Conservation (phyloP, 2,113 vertebrate species). For the Xenopus laevis region DNA sequence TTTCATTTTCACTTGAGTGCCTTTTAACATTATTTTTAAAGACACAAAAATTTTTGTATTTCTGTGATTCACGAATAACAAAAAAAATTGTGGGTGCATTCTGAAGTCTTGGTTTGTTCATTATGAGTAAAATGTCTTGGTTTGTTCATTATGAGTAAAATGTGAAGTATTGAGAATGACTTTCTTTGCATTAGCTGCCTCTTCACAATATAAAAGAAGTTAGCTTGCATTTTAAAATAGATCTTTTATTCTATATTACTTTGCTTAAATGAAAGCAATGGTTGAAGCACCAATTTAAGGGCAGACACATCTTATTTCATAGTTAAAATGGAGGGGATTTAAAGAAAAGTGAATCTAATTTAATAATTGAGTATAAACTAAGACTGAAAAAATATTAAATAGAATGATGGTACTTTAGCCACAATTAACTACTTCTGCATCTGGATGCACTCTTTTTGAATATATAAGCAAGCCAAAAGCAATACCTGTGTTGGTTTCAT, state of each 20-base stretch:
- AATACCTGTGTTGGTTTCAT: too few relatives aligned
- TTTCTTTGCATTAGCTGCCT: conserved; percentile 12
- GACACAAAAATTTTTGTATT: conserved; percentile 1
- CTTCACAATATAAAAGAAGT: conserved; percentile 11
- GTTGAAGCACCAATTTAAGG: too few relatives aligned
- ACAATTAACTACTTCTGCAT: too few relatives aligned
- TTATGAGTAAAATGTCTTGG: conserved; percentile 19
- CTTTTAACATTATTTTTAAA: conserved; percentile 4
- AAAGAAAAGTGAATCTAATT: too few relatives aligned
- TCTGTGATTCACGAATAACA: conserved; percentile 39
- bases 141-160: conserved; percentile 20
- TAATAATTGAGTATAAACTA: too few relatives aligned
- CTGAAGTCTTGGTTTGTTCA: conserved; percentile 7
- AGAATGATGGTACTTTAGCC: too few relatives aligned
- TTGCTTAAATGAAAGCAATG: too few relatives aligned
- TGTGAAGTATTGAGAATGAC: conserved; percentile 4
- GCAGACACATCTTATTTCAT: too few relatives aligned
- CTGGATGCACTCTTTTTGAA: too few relatives aligned
- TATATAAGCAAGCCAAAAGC: too few relatives aligned
- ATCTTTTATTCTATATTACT: not conserved
- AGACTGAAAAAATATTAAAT: too few relatives aligned
- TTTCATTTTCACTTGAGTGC: conserved; percentile 23
- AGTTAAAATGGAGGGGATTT: too few relatives aligned
- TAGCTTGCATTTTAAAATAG: conserved; percentile 6
- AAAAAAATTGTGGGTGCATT: conserved; percentile 7